Base-by-base conservation (phyloP, 2,888 invertebrate species). In the Esperia sulphurella region DNA sequence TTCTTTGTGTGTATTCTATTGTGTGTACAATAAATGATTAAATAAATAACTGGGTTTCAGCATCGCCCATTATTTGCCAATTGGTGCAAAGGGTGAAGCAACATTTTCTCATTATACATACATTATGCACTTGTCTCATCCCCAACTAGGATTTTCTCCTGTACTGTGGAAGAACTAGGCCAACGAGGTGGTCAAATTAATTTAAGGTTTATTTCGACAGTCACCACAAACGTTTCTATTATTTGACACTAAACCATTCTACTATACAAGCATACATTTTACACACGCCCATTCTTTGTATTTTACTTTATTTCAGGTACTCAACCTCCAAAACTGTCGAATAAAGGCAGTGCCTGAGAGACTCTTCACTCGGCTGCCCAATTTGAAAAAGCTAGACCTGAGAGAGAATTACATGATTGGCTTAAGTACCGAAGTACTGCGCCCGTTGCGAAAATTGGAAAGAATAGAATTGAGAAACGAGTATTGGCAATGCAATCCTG, bases 331-430 rank as follows among this genome's bases (percentile, higher is more conserved):
- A 53, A 87, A 89, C 52, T 91, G 93, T 39, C 90, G 91, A 50
- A 90, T 94, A 43, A 91, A 90, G 58, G 79, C 89, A 10, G 58
- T 93, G 42, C 88, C 90, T 5, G 73, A 80, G 0, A 75, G 89
- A 41, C 60, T 91, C 8, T 92, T 94, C 51, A 79, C 72, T 8
- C 80, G 90, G 44, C 49, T 93, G 42, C 91, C 92, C 0, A 91
- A 91, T 54, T 67, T 94, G 14, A 81, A 80, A 44, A 83, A 88
- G 45, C 61, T 94, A 46, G 92, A 93, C 68, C 63, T 94, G 46
- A 91, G 92, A 13, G 90, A 91, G 56, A 94, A 94, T 63, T 91
- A 91, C 54, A 74, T 94, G 53, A 81, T 91, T 10, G 86, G 90
- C 4, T 52, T 93, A 0, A 86, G 78, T 45, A 62, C 82, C 0